phyloP scores from a whole-genome alignment of 2,888 invertebrate species.

The Trichogramma evanescens region DNA sequence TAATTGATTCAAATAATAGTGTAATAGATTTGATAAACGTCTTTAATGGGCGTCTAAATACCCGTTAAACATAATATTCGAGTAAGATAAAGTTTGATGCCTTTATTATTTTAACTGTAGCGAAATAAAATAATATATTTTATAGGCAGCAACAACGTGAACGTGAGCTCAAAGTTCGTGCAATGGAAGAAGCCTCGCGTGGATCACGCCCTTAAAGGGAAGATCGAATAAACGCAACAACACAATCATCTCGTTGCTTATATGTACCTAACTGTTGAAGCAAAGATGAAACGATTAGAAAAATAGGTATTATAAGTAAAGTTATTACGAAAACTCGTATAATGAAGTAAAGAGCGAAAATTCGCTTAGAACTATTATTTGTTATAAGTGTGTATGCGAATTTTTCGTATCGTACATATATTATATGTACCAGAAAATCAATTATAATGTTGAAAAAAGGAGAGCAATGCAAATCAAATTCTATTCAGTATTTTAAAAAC shows the following conservation, averaged over 20 bases:
- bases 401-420: constrained; percentile 13
- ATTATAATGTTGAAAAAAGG: not conserved
- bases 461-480: not conserved
- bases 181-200: constrained; percentile 77
- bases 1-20: too few relatives aligned
- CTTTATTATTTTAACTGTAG: not conserved
- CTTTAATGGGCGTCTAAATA: too few relatives aligned
- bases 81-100: too few relatives aligned
- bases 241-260: constrained; percentile 12
- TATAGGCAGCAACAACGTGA: constrained; percentile 69
- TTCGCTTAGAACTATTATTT: constrained; percentile 16
- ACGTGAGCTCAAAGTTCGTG: constrained; percentile 77
- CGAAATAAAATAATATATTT: constrained; percentile 33
- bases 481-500: not conserved
- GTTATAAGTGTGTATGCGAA: constrained; percentile 8
- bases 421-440: not conserved
- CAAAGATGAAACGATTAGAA: constrained; percentile 10
- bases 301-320: not conserved
- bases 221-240: constrained; percentile 19
- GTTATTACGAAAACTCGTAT: not conserved
- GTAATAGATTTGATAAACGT: too few relatives aligned
- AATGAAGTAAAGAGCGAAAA: constrained; percentile 12
- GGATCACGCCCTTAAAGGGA: constrained; percentile 54
- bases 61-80: too few relatives aligned
- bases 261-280: constrained; percentile 12